A percentile compares a stretch with the other conserved stretches of the same genome.
These are phyloP conservation scores for Fabriciana adippe DNA, from an alignment of 2,888 invertebrate genomes.

Conservation along the genomic window DNA sequence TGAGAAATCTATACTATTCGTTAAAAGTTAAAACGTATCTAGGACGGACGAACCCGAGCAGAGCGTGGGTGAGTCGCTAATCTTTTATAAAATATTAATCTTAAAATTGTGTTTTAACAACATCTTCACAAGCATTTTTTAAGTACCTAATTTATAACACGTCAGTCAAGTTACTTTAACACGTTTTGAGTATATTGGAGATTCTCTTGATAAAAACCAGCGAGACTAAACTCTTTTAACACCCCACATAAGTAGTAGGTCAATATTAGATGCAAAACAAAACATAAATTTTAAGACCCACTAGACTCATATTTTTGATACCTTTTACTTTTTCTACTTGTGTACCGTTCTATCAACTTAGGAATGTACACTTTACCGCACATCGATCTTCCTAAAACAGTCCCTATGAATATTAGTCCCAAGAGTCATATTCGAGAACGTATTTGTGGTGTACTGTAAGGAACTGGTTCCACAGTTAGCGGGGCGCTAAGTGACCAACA, in stretches of 20 bases:
- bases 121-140: too few species aligned
- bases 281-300: slow-evolving; percentile 19
- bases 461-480: slow-evolving; percentile 64
- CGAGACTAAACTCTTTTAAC: background rate
- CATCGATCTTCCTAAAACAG: background rate
- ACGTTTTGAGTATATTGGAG: too few species aligned
- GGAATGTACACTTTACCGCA: slow-evolving; percentile 35
- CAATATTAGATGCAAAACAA: slow-evolving; percentile 7
- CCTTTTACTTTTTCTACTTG: slow-evolving; percentile 35
- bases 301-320: slow-evolving; percentile 33
- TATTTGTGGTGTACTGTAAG: slow-evolving; percentile 52
- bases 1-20: too few species aligned
- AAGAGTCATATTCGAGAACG: slow-evolving; percentile 21
- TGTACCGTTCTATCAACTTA: slow-evolving; percentile 37
- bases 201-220: too few species aligned
- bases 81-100: too few species aligned
- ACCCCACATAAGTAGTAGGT: background rate
- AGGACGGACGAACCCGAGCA: too few species aligned
- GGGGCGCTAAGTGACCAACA: slow-evolving; percentile 56
- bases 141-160: too few species aligned
- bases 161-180: too few species aligned
- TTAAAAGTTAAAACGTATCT: too few species aligned
- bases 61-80: too few species aligned
- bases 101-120: too few species aligned
- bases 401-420: background rate